These are phyloP conservation scores for Amphilophus citrinellus DNA, from an alignment of 2,113 vertebrate genomes.

Conservation along the genomic window DNA sequence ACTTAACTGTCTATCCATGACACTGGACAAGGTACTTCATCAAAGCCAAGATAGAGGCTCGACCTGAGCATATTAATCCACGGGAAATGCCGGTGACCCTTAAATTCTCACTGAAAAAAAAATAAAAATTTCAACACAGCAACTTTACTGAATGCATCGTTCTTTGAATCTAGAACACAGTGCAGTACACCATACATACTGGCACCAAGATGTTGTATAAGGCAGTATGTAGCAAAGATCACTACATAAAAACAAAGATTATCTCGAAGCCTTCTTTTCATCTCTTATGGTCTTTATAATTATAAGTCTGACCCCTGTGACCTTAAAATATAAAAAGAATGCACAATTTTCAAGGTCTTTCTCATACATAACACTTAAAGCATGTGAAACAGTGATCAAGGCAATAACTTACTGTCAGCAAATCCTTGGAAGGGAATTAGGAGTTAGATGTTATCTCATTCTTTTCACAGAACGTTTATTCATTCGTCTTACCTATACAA, in stretches of 20 bases:
- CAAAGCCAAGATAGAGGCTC: slow-evolving; percentile 62
- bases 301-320: slow-evolving; percentile 44
- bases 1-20: slow-evolving; percentile 72
- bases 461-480: slow-evolving; percentile 59
- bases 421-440: slow-evolving; percentile 58
- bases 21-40: slow-evolving; percentile 74
- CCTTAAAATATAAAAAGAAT: slow-evolving; percentile 46
- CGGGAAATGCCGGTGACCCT: slow-evolving; percentile 39
- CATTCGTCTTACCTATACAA: slow-evolving; percentile 31
- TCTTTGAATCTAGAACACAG: slow-evolving; percentile 16
- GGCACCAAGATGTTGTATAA: slow-evolving; percentile 6
- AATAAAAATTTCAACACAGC: slow-evolving; percentile 3
- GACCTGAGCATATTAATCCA: slow-evolving; percentile 52
- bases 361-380: slow-evolving; percentile 35
- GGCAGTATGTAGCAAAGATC: slow-evolving; percentile 24
- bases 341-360: slow-evolving; percentile 54
- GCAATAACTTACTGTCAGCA: slow-evolving; percentile 43
- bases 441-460: slow-evolving; percentile 46
- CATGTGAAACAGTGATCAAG: slow-evolving; percentile 48
- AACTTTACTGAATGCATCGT: slow-evolving; percentile 43
- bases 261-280: slow-evolving; percentile 34
- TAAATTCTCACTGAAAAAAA: slow-evolving; percentile 33
- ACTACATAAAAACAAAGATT: slow-evolving; percentile 47
- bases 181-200: slow-evolving; percentile 1
- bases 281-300: slow-evolving; percentile 31